Conservation (phyloP, 2,797 vertebrate genomes). For the Sebastes miniatus region DNA sequence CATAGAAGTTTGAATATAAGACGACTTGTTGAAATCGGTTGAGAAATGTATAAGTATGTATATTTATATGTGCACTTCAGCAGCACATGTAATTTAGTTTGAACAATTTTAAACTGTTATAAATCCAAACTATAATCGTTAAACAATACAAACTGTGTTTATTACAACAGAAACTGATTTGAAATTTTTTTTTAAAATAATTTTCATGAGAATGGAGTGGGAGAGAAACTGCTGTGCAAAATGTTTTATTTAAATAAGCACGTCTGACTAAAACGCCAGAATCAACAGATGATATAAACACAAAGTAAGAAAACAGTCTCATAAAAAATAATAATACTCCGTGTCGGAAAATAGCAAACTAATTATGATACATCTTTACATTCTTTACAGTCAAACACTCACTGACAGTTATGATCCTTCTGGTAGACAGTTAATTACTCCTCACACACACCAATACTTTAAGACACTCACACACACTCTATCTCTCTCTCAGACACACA, state of each 20-base stretch:
- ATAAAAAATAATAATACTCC: slow-evolving; percentile 60
- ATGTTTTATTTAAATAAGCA: slow-evolving; percentile 81
- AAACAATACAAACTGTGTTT: background rate
- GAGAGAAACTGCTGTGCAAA: slow-evolving; percentile 30
- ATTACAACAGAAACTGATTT: background rate
- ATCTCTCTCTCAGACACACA: background rate
- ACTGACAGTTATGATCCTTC: slow-evolving; percentile 40
- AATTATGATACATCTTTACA: slow-evolving; percentile 77
- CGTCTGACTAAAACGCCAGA: slow-evolving; percentile 88
- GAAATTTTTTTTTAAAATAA: background rate
- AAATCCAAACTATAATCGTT: background rate
- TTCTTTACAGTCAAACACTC: slow-evolving; percentile 69
- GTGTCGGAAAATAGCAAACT: slow-evolving; percentile 59
- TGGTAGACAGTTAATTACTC: slow-evolving; percentile 33
- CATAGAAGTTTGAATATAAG: accelerated
- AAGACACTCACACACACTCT: background rate
- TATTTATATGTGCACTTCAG: background rate
- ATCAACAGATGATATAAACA: slow-evolving; percentile 61
- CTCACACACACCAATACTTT: slow-evolving; percentile 11
- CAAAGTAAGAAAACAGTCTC: slow-evolving; percentile 51
- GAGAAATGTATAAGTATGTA: no score
- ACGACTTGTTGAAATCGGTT: no score
- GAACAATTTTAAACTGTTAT: background rate
- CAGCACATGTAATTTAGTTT: background rate
- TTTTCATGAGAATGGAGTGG: background rate